Evolutionary conservation across 2,888 invertebrate genomes (phyloP), one percentile per base, ranked within the genome.

Genomic region (Parochlus steinenii): DNA sequence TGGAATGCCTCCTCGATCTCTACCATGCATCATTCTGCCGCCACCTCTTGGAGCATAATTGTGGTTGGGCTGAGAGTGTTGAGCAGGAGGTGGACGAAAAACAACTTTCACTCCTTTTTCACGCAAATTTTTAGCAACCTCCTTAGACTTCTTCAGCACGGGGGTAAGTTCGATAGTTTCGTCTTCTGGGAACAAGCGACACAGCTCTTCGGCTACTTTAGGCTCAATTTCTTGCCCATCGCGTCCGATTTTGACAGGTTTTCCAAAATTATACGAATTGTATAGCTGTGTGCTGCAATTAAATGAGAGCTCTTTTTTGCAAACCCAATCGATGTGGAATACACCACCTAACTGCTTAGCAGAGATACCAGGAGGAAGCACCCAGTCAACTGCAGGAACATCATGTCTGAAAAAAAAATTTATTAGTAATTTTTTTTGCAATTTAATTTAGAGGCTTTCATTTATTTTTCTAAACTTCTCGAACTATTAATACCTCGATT

Each of bases 211-310:
- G 12, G 90, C 97, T 36, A 90, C 86, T 55, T 83, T 74, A 3
- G 93, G 92, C 55, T 95, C 95, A 45, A 97, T 89, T 68, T 95
- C 95, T 68, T 95, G 82, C 1, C 97, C 97, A 64, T 97, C 97
- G 42, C 97, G 70, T n/a, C 93, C 97, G 49, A 97, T 95, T 67
- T 97, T 97, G 0, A 97, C 95, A 38, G 93, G 92, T 61, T 93
- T 93, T 29, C 90, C 87, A 54, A 95, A 93, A 64, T 97, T 97
- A 92, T 93, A 97, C 5, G 89, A 81, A 63, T 97, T 97, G 52
- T 87, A 89, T 40, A 97, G 63, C 57, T 95, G 92, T 46, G 82
- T 71, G 3, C 92, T 92, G 50, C 80, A 81, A 45, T 78, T 80
- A 50, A 97, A 97, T 3, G 90, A 78, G 41, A 97, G 63, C 55